Evolutionary conservation across 2,888 invertebrate species (phyloP).

Genomic region (Callyntrura sp.): DNA sequence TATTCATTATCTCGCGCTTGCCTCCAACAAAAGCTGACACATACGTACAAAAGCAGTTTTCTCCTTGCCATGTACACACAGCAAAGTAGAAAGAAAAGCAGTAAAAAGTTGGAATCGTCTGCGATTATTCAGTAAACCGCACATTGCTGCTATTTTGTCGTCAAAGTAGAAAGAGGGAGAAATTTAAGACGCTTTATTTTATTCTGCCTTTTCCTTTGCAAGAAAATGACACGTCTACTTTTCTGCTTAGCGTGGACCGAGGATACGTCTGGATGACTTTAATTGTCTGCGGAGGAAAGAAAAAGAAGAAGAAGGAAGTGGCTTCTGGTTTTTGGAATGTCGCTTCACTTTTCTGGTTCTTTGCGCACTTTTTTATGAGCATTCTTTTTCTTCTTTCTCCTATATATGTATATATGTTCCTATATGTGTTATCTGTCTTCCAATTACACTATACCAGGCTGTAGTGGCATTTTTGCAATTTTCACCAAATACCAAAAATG

Average conservation of each 20-base stretch:
- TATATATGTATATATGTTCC: background rate
- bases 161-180: background rate
- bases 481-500: background rate
- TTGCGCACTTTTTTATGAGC: conserved; percentile 63
- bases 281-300: conserved; percentile 68
- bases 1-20: conserved; percentile 65
- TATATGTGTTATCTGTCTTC: too few relatives aligned
- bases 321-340: conserved; percentile 72
- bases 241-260: background rate
- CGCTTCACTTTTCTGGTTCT: conserved; percentile 54
- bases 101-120: conserved; percentile 9
- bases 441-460: background rate
- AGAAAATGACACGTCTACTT: background rate
- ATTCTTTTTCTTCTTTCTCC: conserved; percentile 42
- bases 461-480: background rate
- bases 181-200: conserved; percentile 4
- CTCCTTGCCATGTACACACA: background rate
- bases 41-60: too few relatives aligned
- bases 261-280: too few relatives aligned
- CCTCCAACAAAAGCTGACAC: background rate
- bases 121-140: background rate
- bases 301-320: conserved; percentile 61
- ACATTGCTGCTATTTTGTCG: too few relatives aligned
- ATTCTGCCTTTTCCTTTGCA: background rate
- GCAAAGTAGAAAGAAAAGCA: background rate